phyloP scores from a whole-genome alignment of 2,797 vertebrate species.

The Fistularia commersonii region DNA sequence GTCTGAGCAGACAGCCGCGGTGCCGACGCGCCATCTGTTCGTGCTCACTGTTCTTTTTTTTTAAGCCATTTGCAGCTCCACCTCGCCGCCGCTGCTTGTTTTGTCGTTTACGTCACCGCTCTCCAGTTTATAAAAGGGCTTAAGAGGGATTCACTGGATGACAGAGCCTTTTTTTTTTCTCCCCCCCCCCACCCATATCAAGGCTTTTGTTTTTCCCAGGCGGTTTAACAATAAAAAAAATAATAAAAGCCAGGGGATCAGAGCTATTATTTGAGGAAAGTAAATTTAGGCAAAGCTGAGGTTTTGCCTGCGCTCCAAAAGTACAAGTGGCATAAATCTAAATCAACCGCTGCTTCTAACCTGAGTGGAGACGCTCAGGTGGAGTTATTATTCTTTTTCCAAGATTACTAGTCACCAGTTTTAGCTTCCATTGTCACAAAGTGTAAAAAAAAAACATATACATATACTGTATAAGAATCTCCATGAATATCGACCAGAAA shows the following conservation, averaged over 20 bases:
- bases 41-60: conserved; percentile 20
- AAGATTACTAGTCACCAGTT: no score
- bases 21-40: conserved; percentile 20
- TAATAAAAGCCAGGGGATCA: conserved; percentile 8
- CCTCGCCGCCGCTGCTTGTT: conserved; percentile 16
- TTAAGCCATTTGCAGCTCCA: conserved; percentile 23
- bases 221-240: conserved; percentile 13
- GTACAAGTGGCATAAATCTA: no score
- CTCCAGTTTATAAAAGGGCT: conserved; percentile 33
- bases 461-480: no score
- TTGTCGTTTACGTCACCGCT: conserved; percentile 28
- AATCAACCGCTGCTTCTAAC: no score
- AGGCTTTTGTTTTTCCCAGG: conserved; percentile 21
- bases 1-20: not conserved
- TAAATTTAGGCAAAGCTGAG: no score
- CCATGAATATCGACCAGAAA: not conserved
- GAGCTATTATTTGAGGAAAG: conserved; percentile 1
- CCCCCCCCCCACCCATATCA: not conserved
- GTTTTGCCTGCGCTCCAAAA: no score
- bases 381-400: no score
- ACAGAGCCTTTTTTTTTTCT: conserved; percentile 6
- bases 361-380: no score
- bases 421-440: no score
- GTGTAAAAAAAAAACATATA: no score
- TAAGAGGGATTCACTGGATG: conserved; percentile 42